phyloP scores from a whole-genome alignment of 2,797 vertebrate genomes.

The Rhynchotus rufescens region DNA sequence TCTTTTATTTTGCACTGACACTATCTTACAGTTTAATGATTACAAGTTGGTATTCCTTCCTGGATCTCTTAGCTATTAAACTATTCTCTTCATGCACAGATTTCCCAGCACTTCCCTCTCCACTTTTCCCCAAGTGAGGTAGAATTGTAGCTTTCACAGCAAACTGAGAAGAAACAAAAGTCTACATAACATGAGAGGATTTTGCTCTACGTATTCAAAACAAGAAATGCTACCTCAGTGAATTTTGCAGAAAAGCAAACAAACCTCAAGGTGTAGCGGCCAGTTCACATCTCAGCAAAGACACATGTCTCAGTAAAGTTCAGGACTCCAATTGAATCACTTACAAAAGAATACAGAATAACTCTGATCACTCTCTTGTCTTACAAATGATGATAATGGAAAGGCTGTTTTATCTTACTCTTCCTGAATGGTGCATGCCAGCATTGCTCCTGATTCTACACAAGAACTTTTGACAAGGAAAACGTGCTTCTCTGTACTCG shows the following conservation, averaged over 20 bases:
- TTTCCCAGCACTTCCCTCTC: background rate
- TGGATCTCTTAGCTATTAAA: background rate
- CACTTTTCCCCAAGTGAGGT: background rate
- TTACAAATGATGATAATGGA: background rate
- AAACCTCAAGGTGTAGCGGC: background rate
- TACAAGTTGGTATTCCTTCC: background rate
- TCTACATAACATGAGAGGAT: background rate
- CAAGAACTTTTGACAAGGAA: conserved; percentile 5
- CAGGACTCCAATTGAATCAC: background rate
- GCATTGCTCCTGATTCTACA: background rate
- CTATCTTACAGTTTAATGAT: background rate
- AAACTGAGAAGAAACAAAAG: background rate
- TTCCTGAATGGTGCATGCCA: background rate
- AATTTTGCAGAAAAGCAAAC: background rate
- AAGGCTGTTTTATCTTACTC: background rate
- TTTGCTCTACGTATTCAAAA: background rate
- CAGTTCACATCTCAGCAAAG: background rate
- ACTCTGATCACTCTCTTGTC: background rate
- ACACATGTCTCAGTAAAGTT: background rate
- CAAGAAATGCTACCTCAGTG: background rate
- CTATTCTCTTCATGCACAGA: background rate
- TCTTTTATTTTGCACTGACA: background rate
- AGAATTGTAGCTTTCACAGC: background rate
- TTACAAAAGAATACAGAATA: background rate
- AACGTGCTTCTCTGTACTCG: background rate